Conservation (phyloP, 2,113 vertebrate species). For the Galbula dea region DNA sequence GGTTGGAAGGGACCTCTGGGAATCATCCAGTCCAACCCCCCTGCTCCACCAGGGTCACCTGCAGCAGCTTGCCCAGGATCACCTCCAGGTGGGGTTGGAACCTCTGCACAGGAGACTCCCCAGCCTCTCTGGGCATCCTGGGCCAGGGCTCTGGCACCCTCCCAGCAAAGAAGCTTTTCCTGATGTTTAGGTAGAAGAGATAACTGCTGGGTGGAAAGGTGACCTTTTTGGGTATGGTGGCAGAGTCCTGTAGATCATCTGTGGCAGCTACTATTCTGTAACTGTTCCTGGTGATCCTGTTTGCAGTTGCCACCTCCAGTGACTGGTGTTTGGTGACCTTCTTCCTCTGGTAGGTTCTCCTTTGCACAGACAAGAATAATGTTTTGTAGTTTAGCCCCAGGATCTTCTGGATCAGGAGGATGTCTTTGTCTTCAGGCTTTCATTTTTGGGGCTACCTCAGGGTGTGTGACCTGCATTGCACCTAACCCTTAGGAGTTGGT, state of each 20-base stretch:
- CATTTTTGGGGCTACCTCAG: neutral
- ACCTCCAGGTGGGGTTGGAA: no score
- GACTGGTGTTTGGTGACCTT: neutral
- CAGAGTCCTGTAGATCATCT: fast-evolving
- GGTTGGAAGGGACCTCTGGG: no score
- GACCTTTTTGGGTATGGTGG: neutral
- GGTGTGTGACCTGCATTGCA: neutral
- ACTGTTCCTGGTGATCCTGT: neutral
- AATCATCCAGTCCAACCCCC: no score
- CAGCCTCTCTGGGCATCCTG: no score
- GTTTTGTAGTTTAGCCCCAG: neutral
- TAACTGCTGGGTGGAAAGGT: neutral
- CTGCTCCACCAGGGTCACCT: no score
- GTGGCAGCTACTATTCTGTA: neutral
- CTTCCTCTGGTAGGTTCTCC: neutral
- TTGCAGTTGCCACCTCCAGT: neutral
- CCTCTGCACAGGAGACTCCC: no score
- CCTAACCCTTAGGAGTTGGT: neutral
- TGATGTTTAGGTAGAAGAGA: no score
- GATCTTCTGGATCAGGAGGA: neutral
- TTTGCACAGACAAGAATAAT: neutral
- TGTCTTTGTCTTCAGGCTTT: neutral
- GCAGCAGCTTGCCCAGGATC: no score
- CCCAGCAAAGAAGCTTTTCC: no score
- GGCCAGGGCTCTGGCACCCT: no score